phyloP scores from a whole-genome alignment of 2,888 invertebrate genomes.

The Tribolium freemani region DNA sequence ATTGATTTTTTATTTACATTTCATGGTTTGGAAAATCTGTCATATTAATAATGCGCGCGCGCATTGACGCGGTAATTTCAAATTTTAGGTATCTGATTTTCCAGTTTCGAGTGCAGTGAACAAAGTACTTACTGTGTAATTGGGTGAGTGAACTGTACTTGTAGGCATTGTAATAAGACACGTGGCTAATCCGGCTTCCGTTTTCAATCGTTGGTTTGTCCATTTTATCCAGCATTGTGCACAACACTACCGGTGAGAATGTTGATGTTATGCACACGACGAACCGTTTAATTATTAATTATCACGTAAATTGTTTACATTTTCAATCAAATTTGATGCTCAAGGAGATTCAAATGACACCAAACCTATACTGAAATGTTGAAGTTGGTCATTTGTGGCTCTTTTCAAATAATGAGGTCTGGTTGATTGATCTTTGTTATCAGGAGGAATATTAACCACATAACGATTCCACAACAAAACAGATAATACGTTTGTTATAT shows the following conservation, averaged over 20 bases:
- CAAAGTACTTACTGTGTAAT: slow-evolving; percentile 57
- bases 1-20: slow-evolving; percentile 13
- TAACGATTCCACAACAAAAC: slow-evolving; percentile 3
- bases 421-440: slow-evolving; percentile 29
- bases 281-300: slow-evolving; percentile 20
- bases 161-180: slow-evolving; percentile 62
- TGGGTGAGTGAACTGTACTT: slow-evolving; percentile 60
- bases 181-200: slow-evolving; percentile 40
- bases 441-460: slow-evolving; percentile 17
- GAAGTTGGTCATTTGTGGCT: background rate
- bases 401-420: slow-evolving; percentile 7
- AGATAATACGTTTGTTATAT: slow-evolving; percentile 4
- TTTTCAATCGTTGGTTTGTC: slow-evolving; percentile 6
- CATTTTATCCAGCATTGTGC: background rate
- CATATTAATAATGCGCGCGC: background rate
- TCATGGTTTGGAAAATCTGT: background rate
- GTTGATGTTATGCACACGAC: background rate
- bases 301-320: slow-evolving; percentile 31
- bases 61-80: slow-evolving; percentile 1
- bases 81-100: background rate
- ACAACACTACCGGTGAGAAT: background rate
- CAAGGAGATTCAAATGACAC: slow-evolving; percentile 1
- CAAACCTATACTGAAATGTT: background rate
- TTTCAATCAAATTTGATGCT: slow-evolving; percentile 10
- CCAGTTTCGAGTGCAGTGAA: background rate